Percentiles rank a stretch among this genome's conserved stretches.
Conservation (phyloP, 2,888 invertebrate species). For the Philhelius pedissequus region DNA sequence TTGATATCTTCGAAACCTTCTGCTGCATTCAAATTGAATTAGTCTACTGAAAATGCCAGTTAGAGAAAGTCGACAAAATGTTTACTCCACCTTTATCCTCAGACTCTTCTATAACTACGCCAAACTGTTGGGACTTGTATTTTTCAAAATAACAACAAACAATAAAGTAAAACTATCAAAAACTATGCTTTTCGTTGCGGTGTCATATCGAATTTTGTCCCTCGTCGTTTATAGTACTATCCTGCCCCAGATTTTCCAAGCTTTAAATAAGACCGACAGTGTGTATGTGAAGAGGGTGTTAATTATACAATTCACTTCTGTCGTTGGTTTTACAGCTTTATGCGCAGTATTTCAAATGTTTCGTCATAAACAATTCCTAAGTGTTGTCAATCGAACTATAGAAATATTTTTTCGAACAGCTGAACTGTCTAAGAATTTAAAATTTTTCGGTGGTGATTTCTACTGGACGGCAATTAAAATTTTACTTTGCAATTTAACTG, state of each 20-base stretch:
- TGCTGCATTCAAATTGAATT: not conserved
- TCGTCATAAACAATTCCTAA: not conserved
- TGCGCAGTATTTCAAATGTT: conserved; percentile 2
- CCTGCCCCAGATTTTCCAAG: not conserved
- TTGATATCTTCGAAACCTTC: not conserved
- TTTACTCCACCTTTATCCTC: not conserved
- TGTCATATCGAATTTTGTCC: not conserved
- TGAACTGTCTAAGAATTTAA: not conserved
- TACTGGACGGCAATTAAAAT: not conserved
- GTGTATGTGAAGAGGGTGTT: not conserved
- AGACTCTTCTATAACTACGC: conserved; percentile 39
- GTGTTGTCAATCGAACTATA: not conserved
- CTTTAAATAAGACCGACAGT: not conserved
- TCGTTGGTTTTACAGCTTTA: not conserved
- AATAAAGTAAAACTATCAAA: not conserved
- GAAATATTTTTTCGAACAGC: conserved; percentile 17
- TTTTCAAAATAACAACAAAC: not conserved
- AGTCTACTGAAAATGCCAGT: conserved; percentile 6
- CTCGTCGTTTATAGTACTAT: not conserved
- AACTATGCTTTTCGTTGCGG: not conserved
- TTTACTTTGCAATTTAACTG: not conserved
- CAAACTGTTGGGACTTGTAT: conserved; percentile 35
- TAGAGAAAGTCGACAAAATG: conserved; percentile 4
- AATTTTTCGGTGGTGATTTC: conserved; percentile 15
- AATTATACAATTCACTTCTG: not conserved